These are phyloP conservation scores for Adela reaumurella DNA, from an alignment of 2,888 invertebrate genomes.

Conservation along the genomic window DNA sequence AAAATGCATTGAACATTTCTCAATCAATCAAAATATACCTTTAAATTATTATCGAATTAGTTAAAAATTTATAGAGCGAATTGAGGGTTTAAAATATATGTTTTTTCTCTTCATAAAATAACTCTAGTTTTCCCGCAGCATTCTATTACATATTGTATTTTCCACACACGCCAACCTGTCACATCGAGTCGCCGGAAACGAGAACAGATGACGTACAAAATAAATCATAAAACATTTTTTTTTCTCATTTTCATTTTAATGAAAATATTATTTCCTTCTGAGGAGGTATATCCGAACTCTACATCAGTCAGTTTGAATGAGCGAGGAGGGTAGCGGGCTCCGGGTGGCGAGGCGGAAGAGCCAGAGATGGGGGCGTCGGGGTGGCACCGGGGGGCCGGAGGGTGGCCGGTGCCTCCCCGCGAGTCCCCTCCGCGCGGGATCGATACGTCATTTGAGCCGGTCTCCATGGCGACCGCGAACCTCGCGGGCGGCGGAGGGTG, in stretches of 20 bases:
- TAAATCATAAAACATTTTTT: conserved; percentile 36
- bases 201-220: conserved; percentile 17
- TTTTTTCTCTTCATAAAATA: too few relatives aligned
- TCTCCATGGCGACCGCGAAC: conserved; percentile 57
- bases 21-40: too few relatives aligned
- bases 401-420: conserved; percentile 25
- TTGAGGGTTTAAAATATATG: too few relatives aligned
- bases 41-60: too few relatives aligned
- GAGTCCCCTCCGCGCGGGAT: conserved; percentile 44
- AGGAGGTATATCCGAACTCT: conserved; percentile 54
- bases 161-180: not conserved
- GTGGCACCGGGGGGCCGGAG: conserved; percentile 24
- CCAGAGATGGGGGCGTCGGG: conserved; percentile 12
- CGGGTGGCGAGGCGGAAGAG: conserved; percentile 6
- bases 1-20: too few relatives aligned
- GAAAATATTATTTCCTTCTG: conserved; percentile 53
- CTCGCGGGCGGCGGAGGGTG: conserved; percentile 28
- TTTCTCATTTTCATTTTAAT: conserved; percentile 50
- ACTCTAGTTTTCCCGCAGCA: too few relatives aligned
- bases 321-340: conserved; percentile 48
- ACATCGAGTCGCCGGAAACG: not conserved
- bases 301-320: conserved; percentile 58
- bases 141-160: too few relatives aligned
- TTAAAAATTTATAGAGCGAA: too few relatives aligned
- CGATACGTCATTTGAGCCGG: conserved; percentile 58